These are phyloP conservation scores for Petrophora chlorosata DNA, from an alignment of 2,888 invertebrate genomes.

Conservation along the genomic window DNA sequence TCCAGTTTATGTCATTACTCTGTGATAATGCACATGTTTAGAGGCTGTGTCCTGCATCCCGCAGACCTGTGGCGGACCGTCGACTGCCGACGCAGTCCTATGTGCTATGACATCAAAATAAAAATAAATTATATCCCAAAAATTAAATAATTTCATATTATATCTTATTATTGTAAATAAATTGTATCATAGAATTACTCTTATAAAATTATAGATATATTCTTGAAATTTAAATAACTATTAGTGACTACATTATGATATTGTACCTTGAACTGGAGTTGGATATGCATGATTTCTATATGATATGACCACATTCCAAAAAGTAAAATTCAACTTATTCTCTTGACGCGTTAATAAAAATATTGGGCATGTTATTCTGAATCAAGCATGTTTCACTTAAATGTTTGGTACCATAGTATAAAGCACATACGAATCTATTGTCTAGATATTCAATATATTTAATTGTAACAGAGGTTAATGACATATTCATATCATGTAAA, in stretches of 20 bases:
- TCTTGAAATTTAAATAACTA: conserved; percentile 60
- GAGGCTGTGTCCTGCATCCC: conserved; percentile 59
- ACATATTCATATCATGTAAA: conserved; percentile 84
- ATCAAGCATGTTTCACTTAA: conserved; percentile 28
- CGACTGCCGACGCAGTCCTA: conserved; percentile 56
- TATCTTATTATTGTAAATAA: conserved; percentile 76
- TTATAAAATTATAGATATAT: conserved; percentile 64
- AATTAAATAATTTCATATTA: conserved; percentile 80
- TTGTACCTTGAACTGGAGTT: conserved; percentile 63
- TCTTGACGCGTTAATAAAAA: conserved; percentile 20
- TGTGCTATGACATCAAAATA: conserved; percentile 81
- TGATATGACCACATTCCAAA: conserved; percentile 76
- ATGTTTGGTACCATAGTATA: conserved; percentile 33
- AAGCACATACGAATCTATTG: conserved; percentile 50
- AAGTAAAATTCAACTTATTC: conserved; percentile 43
- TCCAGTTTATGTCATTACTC: conserved; percentile 81
- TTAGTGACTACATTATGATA: conserved; percentile 42
- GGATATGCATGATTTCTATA: conserved; percentile 78
- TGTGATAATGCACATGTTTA: conserved; percentile 78
- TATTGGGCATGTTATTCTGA: conserved; percentile 21
- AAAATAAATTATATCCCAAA: conserved; percentile 75
- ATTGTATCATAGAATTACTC: conserved; percentile 72
- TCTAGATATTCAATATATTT: conserved; percentile 67
- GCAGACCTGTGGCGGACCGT: conserved; percentile 42
- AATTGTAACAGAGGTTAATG: conserved; percentile 79